Base-by-base conservation (phyloP, 2,113 vertebrate species). In the Ciconia stormi region DNA sequence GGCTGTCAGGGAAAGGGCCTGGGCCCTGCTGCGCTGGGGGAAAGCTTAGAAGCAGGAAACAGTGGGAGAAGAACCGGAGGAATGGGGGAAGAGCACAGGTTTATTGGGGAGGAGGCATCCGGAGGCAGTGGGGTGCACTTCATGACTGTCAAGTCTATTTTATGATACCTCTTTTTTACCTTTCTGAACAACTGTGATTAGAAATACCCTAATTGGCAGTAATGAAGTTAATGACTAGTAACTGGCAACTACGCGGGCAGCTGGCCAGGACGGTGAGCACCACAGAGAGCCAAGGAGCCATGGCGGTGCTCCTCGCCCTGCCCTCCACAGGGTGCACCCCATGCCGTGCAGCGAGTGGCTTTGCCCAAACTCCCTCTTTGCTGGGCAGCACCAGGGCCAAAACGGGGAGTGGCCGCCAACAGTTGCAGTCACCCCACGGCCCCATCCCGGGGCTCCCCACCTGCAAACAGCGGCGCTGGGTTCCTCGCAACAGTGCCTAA, bases 31-130 rank as follows among this genome's bases (percentile, higher is more conserved):
- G 44, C 5, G 3, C 19, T 32, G 22, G 8, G 15, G 40, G 2
- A 10, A 82, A 58, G 36, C 34, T 86, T 1, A 0, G 72, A 86
- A 38, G 52, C 0, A 0, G 32, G 47, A 73, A 84, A 89, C 9
- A 53, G 34, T 2, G 0, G 13, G 29, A 49, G 18, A 65, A 67
- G 22, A 27, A 65, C 9, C 0, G 7, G 17, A 6, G 14, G 34
- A 42, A 40, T 0, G 1, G 17, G 17, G 44, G 10, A 84, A 66
- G 27, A 87, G 27, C 36, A 70, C 8, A 36, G 59, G 7, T 66
- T 73, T 74, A 34, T 3, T 14, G 59, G 5, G 40, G 23, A 62
- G 8, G 40, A 50, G 13, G 27, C 4, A 9, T 49, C 19, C 3
- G 7, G 25, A 40, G 11, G 52, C 32, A 67, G 18, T 1, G 1